These are phyloP conservation scores for Gyps fulvus DNA, from an alignment of 2,113 vertebrate species.

Conservation along the genomic window DNA sequence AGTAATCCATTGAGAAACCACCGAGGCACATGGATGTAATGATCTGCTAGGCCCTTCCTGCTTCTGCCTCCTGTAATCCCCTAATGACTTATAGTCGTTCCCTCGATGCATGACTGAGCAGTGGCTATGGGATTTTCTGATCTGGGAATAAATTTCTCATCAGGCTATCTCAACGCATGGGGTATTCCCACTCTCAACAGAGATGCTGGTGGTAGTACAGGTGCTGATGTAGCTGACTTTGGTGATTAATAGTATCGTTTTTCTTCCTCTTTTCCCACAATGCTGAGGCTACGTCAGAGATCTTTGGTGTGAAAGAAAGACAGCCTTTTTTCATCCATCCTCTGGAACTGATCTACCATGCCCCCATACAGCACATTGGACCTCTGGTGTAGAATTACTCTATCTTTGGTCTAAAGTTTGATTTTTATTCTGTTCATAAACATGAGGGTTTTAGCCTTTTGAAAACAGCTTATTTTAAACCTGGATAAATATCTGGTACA, in stretches of 20 bases:
- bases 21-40: neutral
- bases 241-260: neutral
- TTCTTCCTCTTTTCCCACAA: neutral
- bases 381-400: neutral
- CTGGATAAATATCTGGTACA: neutral
- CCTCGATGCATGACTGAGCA: neutral
- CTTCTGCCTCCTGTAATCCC: neutral
- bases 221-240: neutral
- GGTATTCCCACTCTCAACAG: neutral
- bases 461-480: neutral
- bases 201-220: neutral
- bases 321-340: neutral
- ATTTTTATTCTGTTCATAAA: neutral
- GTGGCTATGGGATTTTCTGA: neutral
- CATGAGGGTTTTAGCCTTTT: neutral
- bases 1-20: neutral
- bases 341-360: neutral
- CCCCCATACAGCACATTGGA: neutral
- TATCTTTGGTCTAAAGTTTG: neutral
- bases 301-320: neutral
- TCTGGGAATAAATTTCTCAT: neutral
- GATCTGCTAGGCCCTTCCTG: neutral
- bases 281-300: neutral
- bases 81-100: neutral
- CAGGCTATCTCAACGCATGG: accelerated